These are phyloP conservation scores for Amphimedon queenslandica DNA, from an alignment of 37 sponge, comb jelly and placozoan species.

Conservation along the genomic window DNA sequence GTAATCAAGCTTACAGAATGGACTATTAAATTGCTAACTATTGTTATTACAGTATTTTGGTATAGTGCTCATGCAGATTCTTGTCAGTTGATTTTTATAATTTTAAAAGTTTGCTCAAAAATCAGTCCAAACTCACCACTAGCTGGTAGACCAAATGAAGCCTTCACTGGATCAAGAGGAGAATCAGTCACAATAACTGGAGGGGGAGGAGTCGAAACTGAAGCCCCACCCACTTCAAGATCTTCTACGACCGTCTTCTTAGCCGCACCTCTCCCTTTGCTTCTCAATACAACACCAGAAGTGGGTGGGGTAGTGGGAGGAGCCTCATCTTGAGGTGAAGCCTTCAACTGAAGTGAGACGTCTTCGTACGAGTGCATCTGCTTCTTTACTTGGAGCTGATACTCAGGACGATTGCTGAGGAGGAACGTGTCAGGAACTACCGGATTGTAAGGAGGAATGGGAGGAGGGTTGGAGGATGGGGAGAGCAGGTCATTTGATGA, in stretches of 20 bases:
- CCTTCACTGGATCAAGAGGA: not conserved
- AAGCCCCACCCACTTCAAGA: not conserved
- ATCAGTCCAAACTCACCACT: slow-evolving; percentile 27
- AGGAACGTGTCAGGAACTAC: slow-evolving; percentile 20
- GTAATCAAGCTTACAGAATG: not conserved
- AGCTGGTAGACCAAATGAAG: slow-evolving; percentile 3
- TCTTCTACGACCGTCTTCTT: not conserved
- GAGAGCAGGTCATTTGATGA: too few species aligned
- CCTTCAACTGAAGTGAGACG: not conserved
- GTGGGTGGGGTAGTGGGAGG: not conserved
- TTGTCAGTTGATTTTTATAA: too few species aligned
- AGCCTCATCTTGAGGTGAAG: not conserved
- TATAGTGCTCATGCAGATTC: too few species aligned
- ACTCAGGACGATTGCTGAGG: slow-evolving; percentile 27
- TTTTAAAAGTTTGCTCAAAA: too few species aligned
- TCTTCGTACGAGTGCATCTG: slow-evolving; percentile 7
- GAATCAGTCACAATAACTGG: not conserved
- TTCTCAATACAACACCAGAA: not conserved
- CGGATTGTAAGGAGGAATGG: slow-evolving; percentile 40
- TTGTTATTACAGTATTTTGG: too few species aligned
- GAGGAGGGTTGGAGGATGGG: slow-evolving; percentile 10
- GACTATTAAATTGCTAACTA: not conserved
- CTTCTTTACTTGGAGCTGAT: slow-evolving; percentile 14
- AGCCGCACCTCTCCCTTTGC: not conserved
- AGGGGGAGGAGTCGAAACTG: not conserved